A percentile compares a stretch with the other conserved stretches of the same genome.
Evolutionary conservation across 2,888 invertebrate species (phyloP).

Genomic region (Phengaris alcon): DNA sequence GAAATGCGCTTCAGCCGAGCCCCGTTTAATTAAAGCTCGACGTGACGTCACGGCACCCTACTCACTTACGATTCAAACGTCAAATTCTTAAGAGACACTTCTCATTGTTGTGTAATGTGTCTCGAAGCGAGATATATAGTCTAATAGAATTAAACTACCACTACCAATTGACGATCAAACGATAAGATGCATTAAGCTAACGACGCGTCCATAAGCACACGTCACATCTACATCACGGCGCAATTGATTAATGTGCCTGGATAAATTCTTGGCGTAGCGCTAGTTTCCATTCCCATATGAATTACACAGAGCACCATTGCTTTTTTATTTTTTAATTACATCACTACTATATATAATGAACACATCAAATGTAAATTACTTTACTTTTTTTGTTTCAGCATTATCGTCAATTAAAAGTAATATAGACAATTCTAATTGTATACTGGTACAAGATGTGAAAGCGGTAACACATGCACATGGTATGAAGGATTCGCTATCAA

Average conservation of each 20-base stretch:
- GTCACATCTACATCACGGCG: conserved; percentile 25
- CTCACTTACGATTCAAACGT: conserved; percentile 51
- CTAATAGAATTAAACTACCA: conserved; percentile 57
- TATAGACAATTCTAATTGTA: conserved; percentile 93
- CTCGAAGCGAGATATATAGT: conserved; percentile 45
- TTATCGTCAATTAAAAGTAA: conserved; percentile 94
- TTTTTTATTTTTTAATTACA: conserved; percentile 15
- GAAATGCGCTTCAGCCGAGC: conserved; percentile 65
- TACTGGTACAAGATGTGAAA: conserved; percentile 92
- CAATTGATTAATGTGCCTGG: conserved; percentile 26
- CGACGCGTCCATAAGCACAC: conserved; percentile 27
- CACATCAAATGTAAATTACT: conserved; percentile 31
- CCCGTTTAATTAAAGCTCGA: conserved; percentile 73
- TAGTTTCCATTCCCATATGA: conserved; percentile 13
- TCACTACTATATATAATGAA: not conserved
- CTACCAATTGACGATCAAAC: conserved; percentile 34
- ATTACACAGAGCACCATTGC: not conserved
- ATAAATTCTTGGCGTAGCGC: conserved; percentile 22
- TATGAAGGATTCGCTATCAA: conserved; percentile 84
- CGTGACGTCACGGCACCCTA: conserved; percentile 65
- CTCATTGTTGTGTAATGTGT: conserved; percentile 59
- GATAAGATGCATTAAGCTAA: conserved; percentile 32
- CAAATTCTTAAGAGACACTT: conserved; percentile 58
- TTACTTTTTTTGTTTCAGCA: conserved; percentile 81
- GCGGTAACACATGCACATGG: conserved; percentile 93